phyloP scores from a whole-genome alignment of 2,113 vertebrate genomes.

The Tapirus terrestris region DNA sequence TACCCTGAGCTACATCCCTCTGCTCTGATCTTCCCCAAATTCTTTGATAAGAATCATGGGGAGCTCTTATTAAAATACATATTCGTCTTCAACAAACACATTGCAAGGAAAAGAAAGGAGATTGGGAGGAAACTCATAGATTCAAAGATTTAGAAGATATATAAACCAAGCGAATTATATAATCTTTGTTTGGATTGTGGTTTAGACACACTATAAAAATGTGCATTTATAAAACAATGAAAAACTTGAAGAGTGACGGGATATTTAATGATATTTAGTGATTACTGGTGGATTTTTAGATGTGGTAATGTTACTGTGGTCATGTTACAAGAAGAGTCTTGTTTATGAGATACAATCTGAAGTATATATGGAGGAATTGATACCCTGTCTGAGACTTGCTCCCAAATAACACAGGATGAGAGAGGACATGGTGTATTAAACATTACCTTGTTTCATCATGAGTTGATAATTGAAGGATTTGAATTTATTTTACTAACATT shows the following conservation, averaged over 20 bases:
- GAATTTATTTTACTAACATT: background rate
- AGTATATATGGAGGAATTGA: background rate
- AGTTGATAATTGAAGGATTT: background rate
- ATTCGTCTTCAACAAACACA: background rate
- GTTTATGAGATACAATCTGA: background rate
- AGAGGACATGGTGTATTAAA: background rate
- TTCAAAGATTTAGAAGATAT: background rate
- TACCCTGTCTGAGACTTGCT: background rate
- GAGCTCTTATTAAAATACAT: background rate
- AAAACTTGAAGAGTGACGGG: background rate
- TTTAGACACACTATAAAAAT: background rate
- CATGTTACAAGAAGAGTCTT: background rate
- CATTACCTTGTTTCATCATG: background rate
- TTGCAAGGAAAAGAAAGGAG: background rate
- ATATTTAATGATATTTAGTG: background rate
- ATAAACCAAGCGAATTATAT: background rate
- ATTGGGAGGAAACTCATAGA: background rate
- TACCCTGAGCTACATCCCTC: background rate
- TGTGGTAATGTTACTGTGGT: background rate
- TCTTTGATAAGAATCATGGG: background rate
- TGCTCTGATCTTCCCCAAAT: background rate
- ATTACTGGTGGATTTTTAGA: background rate
- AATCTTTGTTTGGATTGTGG: background rate
- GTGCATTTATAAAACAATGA: background rate
- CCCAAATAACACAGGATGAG: background rate